Conservation (phyloP, 1,140 invertebrate genomes). For the Eumeta japonica region DNA sequence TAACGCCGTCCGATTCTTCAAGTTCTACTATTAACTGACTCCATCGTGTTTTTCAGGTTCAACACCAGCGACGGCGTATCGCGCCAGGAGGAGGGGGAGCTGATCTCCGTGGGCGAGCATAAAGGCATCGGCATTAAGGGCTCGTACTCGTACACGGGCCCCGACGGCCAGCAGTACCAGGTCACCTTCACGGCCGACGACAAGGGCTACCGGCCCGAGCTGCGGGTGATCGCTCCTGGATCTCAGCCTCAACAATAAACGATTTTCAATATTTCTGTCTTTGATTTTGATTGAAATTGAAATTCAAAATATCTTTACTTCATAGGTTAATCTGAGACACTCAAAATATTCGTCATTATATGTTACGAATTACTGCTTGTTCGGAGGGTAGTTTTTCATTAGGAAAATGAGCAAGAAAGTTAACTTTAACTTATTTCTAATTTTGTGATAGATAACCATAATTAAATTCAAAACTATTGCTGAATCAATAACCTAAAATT, state of each 20-base stretch:
- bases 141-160: constrained; percentile 61
- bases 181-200: constrained; percentile 64
- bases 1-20: too few species aligned
- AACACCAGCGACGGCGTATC: constrained; percentile 51
- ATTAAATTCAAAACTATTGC: too few species aligned
- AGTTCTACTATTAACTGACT: too few species aligned
- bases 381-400: too few species aligned
- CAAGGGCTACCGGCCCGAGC: constrained; percentile 59
- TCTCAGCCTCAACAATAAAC: constrained; percentile 31
- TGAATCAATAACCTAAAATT: too few species aligned
- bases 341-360: too few species aligned
- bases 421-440: too few species aligned
- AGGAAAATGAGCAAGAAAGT: too few species aligned
- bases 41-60: constrained; percentile 27
- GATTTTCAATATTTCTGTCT: constrained; percentile 5
- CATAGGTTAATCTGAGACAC: background rate
- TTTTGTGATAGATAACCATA: too few species aligned
- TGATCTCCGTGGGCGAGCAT: constrained; percentile 58
- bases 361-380: too few species aligned
- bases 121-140: constrained; percentile 64
- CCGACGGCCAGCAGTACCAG: constrained; percentile 70
- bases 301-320: too few species aligned
- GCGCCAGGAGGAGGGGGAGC: constrained; percentile 41
- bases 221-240: constrained; percentile 17
- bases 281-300: too few species aligned